phyloP scores from a whole-genome alignment of 2,113 vertebrate species.

The Pygoscelis antarcticus region DNA sequence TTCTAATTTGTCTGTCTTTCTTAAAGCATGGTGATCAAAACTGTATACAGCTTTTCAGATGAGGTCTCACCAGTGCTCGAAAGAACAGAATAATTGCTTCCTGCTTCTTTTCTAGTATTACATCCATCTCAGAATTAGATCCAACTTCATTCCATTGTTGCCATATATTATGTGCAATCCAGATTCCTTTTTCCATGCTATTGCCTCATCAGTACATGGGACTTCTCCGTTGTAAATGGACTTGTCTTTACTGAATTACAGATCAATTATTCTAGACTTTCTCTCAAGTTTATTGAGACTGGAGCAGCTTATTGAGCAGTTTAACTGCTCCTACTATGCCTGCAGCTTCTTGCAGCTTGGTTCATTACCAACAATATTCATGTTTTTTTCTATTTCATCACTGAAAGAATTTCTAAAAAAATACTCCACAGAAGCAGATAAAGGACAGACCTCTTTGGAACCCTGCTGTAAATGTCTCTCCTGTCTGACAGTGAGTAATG shows the following conservation, averaged over 20 bases:
- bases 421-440: not conserved
- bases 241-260: not conserved
- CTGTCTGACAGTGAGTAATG: not conserved
- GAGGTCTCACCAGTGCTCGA: not conserved
- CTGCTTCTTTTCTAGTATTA: not conserved
- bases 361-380: not conserved
- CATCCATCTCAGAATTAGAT: not conserved
- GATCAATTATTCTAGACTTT: not conserved
- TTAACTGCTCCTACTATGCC: not conserved
- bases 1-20: not conserved
- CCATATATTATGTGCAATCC: not conserved
- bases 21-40: not conserved
- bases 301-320: not conserved
- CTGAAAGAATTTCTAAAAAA: not conserved
- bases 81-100: conserved; percentile 15
- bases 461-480: not conserved
- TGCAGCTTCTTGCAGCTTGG: not conserved
- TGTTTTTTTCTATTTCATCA: not conserved
- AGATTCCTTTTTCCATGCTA: not conserved
- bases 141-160: not conserved
- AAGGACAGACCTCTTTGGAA: not conserved
- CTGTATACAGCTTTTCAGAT: conserved; percentile 1
- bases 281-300: not conserved
- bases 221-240: not conserved
- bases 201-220: not conserved